Conservation (phyloP, 1,140 invertebrate species). For the Leptoteleia sp. region DNA sequence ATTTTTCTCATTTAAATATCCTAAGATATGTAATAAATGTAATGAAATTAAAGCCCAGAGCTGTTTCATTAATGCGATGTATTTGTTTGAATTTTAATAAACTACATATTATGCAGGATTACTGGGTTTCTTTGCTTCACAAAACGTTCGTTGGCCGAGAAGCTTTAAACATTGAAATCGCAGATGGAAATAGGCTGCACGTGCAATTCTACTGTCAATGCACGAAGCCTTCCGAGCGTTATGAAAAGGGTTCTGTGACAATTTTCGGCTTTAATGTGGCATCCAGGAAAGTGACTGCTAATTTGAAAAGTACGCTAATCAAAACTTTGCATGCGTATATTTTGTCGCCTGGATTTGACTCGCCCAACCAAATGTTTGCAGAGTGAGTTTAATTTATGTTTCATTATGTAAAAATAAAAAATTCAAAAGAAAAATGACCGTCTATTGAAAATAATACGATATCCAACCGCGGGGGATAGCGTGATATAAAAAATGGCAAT, state of each 20-base stretch:
- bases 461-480: too few species aligned
- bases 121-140: slow-evolving; percentile 80
- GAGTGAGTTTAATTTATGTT: slow-evolving; percentile 68
- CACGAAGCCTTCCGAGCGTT: slow-evolving; percentile 73
- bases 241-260: slow-evolving; percentile 75
- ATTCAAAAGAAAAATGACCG: too few species aligned
- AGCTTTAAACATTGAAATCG: slow-evolving; percentile 76
- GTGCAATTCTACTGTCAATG: slow-evolving; percentile 80
- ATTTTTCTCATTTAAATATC: too few species aligned
- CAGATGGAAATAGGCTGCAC: slow-evolving; percentile 68
- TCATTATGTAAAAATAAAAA: too few species aligned
- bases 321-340: slow-evolving; percentile 74
- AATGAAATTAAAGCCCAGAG: too few species aligned
- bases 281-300: slow-evolving; percentile 58
- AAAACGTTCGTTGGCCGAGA: slow-evolving; percentile 79
- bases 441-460: too few species aligned
- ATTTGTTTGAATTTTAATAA: slow-evolving; percentile 52
- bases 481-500: too few species aligned
- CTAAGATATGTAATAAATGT: too few species aligned
- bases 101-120: slow-evolving; percentile 75
- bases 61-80: slow-evolving; percentile 12
- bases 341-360: slow-evolving; percentile 71
- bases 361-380: slow-evolving; percentile 71
- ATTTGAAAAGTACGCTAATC: slow-evolving; percentile 69
- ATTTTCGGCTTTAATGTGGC: slow-evolving; percentile 78